Conservation (phyloP, 1,140 invertebrate genomes). For the Hetaerina americana region DNA sequence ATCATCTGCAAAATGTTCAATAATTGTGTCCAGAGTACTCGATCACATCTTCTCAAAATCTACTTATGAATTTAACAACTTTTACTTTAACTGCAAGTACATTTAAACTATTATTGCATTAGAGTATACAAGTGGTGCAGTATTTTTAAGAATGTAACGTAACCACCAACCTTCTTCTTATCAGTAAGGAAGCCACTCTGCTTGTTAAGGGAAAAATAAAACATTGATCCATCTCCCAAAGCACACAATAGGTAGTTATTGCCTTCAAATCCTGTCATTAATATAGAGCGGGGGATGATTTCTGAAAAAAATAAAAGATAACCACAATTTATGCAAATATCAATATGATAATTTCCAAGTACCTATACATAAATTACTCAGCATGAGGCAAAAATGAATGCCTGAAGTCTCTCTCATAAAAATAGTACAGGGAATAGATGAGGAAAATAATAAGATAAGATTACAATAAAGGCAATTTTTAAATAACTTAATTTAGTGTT, state of each 20-base stretch:
- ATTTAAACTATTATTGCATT: neutral
- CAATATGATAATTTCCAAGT: no score
- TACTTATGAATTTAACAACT: neutral
- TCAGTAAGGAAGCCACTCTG: constrained; percentile 57
- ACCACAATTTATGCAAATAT: no score
- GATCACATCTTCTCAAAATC: neutral
- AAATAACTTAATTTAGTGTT: no score
- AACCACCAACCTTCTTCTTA: constrained; percentile 56
- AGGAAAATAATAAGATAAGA: no score
- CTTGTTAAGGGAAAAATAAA: constrained; percentile 81
- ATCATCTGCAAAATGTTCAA: no score
- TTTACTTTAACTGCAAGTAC: neutral
- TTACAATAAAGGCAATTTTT: no score
- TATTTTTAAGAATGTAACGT: neutral
- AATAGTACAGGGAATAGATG: no score
- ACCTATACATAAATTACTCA: no score
- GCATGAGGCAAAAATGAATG: no score
- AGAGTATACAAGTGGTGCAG: neutral
- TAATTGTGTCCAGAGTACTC: no score
- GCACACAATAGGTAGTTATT: constrained; percentile 84
- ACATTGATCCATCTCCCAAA: constrained; percentile 93
- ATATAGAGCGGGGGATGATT: constrained; percentile 88
- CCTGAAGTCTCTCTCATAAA: no score
- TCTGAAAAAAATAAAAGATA: constrained; percentile 44
- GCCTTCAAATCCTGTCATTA: constrained; percentile 89